Percentiles rank a stretch among this genome's conserved stretches.
Conservation (phyloP, 2,888 invertebrate genomes). For the Dexiosoma caninum region DNA sequence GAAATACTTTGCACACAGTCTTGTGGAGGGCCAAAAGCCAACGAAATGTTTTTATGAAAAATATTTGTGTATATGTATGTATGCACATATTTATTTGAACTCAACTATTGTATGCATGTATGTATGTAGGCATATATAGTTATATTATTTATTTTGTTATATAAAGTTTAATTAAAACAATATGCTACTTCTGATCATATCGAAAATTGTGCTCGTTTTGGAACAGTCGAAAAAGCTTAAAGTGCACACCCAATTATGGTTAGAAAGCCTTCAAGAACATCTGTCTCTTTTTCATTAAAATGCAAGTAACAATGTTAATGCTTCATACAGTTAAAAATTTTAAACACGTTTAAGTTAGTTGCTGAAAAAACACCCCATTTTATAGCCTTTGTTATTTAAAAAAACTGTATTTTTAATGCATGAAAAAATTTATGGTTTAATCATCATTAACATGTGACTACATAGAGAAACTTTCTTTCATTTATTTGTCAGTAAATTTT, state of each 20-base stretch:
- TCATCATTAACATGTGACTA: constrained; percentile 45
- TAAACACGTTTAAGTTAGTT: constrained; percentile 50
- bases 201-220: constrained; percentile 7
- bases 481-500: not conserved
- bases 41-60: constrained; percentile 3
- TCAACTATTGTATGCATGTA: too few species aligned
- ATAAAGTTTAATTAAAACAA: constrained; percentile 50
- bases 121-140: too few species aligned
- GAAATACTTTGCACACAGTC: not conserved
- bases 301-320: constrained; percentile 9
- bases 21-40: constrained; percentile 9
- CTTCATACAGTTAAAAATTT: constrained; percentile 34
- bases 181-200: constrained; percentile 21
- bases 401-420: constrained; percentile 20
- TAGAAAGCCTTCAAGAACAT: constrained; percentile 55
- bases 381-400: constrained; percentile 17
- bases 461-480: constrained; percentile 35
- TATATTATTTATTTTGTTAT: too few species aligned
- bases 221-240: constrained; percentile 17
- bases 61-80: not conserved
- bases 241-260: constrained; percentile 57
- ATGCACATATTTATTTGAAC: not conserved
- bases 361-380: constrained; percentile 47
- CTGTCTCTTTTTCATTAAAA: constrained; percentile 44
- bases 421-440: constrained; percentile 42